These are phyloP conservation scores for Andinoacara biseriatus DNA, from an alignment of 2,113 vertebrate genomes.

Conservation along the genomic window DNA sequence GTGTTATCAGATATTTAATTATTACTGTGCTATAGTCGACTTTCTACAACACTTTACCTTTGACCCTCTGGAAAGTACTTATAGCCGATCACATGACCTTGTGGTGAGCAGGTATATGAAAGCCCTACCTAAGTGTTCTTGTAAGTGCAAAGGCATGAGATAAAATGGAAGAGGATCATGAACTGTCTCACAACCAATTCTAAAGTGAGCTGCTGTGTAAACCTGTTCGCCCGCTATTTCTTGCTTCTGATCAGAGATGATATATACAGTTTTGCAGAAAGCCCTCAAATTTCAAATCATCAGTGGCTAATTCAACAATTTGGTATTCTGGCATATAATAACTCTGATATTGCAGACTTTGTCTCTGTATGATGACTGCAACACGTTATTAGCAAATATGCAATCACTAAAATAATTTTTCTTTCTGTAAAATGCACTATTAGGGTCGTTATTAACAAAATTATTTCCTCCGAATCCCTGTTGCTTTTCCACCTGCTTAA, in stretches of 20 bases:
- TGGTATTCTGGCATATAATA: not conserved
- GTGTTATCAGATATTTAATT: not conserved
- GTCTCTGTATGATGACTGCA: not conserved
- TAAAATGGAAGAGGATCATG: not conserved
- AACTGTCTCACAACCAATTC: not conserved
- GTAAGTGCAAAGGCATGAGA: not conserved
- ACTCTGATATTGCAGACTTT: not conserved
- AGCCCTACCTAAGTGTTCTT: not conserved
- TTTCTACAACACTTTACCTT: not conserved
- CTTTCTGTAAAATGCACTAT: not conserved
- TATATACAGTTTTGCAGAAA: not conserved
- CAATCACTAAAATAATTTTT: not conserved
- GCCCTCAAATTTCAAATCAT: not conserved
- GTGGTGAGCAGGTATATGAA: not conserved
- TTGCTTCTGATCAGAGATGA: not conserved
- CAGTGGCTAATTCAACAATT: not conserved
- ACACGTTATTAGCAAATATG: not conserved
- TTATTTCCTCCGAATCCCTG: not conserved
- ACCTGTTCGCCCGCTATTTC: not conserved
- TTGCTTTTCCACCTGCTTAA: constrained; percentile 10
- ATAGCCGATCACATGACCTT: not conserved
- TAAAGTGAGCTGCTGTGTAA: not conserved
- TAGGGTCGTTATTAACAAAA: not conserved
- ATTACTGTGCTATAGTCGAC: not conserved
- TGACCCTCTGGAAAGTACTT: not conserved